Evolutionary conservation across 2,113 vertebrate genomes (phyloP), one percentile per base, ranked within the genome.

Genomic region (Entomyzon cyanotis): DNA sequence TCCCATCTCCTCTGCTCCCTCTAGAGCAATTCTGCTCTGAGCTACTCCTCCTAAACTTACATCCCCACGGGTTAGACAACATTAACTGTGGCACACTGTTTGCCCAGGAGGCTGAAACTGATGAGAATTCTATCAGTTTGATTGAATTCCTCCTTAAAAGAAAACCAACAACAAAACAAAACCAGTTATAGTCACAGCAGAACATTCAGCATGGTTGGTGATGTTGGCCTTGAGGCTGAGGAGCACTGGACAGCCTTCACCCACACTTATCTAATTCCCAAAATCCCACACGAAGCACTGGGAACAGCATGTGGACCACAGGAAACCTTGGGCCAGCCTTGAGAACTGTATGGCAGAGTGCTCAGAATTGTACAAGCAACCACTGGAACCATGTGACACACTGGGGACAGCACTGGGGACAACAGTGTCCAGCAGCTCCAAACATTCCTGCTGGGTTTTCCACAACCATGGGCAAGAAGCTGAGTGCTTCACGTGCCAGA

Each of bases 11-110:
- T 80, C 93, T 44, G 59, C 78, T 97, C 95, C 93, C 94, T 90
- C 78, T 30, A 63, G 93, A 95, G 90, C 87, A 90, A 83, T 83
- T 93, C 95, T 91, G 91, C 84, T 93, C 70, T n/a, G 94, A 96
- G 91, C 89, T 86, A 59, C 11, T 95, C 87, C 55, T 91, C 91
- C 89, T 76, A 79, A 84, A 87, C 78, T 85, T 52, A 27, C 19
- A 83, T 95, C 96, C 95, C 95, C 20, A 2, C 2, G 64, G 87
- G 67, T 85, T 93, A 67, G 85, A 96, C 82, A 96, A 95, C 85
- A 86, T 95, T 95, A 94, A 84, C 92, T 93, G 84, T 63, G 83
- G 75, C 87, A 90, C 88, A 56, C 59, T 9, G 27, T 91, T 96
- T 88, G 84, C 93, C 94, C 92, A 95, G 75, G 85, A 92, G 90